phyloP scores from a whole-genome alignment of 2,888 invertebrate genomes.

The Slavum lentiscoides region DNA sequence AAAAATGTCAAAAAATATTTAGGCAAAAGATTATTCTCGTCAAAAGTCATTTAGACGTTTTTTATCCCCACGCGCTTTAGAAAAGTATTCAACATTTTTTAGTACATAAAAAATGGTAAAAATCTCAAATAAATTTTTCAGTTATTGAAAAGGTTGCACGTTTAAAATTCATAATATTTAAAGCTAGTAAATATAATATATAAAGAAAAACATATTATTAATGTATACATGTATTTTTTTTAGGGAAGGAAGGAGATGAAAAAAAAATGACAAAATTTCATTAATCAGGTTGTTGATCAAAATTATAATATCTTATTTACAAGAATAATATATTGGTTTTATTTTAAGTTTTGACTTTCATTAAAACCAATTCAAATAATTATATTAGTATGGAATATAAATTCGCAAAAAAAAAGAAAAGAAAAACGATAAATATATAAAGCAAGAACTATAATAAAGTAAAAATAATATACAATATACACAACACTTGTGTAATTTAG shows the following conservation, averaged over 20 bases:
- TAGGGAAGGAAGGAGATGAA: too few species aligned
- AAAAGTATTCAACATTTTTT: background rate
- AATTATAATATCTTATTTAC: too few species aligned
- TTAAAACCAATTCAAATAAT: too few species aligned
- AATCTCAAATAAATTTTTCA: background rate
- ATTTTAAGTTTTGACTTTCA: too few species aligned
- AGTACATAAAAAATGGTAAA: background rate
- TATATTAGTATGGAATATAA: too few species aligned
- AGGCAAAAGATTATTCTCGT: background rate
- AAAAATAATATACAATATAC: background rate
- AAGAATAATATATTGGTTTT: too few species aligned
- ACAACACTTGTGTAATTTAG: background rate
- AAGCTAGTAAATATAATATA: background rate
- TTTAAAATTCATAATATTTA: background rate
- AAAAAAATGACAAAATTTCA: too few species aligned
- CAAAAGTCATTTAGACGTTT: slow-evolving; percentile 6
- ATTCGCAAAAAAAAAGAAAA: too few species aligned
- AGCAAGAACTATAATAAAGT: background rate
- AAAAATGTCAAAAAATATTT: background rate
- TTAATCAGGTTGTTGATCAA: too few species aligned
- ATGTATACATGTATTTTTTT: too few species aligned
- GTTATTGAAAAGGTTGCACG: background rate
- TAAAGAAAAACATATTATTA: background rate
- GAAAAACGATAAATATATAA: background rate
- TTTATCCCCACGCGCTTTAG: background rate